A percentile compares a stretch with the other conserved stretches of the same genome.
These are phyloP conservation scores for Acromyrmex charruanus DNA, from an alignment of 1,140 invertebrate species.

Conservation along the genomic window DNA sequence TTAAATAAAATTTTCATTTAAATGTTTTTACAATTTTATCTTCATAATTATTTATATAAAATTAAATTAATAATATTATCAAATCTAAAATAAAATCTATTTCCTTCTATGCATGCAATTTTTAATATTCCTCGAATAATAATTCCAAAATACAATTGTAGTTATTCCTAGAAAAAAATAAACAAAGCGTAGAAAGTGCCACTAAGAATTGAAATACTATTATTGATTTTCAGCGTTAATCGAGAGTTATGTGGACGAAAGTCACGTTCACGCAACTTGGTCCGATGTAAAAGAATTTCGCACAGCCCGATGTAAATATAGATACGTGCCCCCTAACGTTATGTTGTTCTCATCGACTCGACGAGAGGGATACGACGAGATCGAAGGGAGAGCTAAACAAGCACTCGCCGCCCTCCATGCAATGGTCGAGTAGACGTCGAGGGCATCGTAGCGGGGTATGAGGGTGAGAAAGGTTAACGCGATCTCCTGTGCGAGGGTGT, in stretches of 20 bases:
- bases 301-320: constrained; percentile 32
- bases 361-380: constrained; percentile 23
- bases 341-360: constrained; percentile 28
- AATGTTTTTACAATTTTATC: neutral
- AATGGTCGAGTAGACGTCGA: constrained; percentile 50
- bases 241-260: neutral
- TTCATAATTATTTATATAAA: neutral
- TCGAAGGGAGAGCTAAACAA: constrained; percentile 50
- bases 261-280: neutral
- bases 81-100: constrained; percentile 1
- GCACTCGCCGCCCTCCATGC: constrained; percentile 24
- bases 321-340: constrained; percentile 5
- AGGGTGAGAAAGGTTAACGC: constrained; percentile 62
- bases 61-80: neutral
- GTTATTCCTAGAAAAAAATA: neutral
- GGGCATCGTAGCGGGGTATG: constrained; percentile 34
- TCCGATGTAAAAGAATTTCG: constrained; percentile 44
- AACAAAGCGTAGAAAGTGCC: neutral
- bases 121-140: neutral
- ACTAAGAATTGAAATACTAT: too few species aligned
- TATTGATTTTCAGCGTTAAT: constrained; percentile 34
- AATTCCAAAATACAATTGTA: constrained; percentile 4
- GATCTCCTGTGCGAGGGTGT: constrained; percentile 48
- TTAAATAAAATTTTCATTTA: neutral
- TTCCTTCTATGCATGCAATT: neutral